Evolutionary conservation across 1,140 invertebrate genomes (phyloP).

Genomic region (Matsumurasca onukii): DNA sequence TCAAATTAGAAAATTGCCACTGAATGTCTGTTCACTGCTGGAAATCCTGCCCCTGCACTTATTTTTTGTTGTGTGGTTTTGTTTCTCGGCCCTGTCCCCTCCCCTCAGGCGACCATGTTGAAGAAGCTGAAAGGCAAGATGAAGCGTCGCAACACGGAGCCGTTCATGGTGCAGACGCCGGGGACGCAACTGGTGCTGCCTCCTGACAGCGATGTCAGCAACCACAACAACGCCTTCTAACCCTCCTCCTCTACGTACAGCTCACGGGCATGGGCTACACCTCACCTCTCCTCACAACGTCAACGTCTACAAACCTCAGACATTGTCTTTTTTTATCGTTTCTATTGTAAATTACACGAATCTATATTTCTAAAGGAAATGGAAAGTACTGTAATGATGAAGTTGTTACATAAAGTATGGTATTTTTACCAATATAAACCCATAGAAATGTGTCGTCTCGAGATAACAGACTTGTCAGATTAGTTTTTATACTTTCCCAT

Average conservation of each 20-base stretch:
- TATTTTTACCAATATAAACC: constrained; percentile 37
- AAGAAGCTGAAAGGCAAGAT: constrained; percentile 93
- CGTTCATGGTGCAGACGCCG: constrained; percentile 65
- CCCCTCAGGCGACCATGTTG: constrained; percentile 80
- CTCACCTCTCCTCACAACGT: neutral
- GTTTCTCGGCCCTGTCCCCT: constrained; percentile 32
- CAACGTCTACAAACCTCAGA: neutral
- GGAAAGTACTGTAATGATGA: constrained; percentile 39
- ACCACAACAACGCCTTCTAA: constrained; percentile 38
- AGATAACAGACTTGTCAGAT: constrained; percentile 1
- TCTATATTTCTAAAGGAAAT: constrained; percentile 28
- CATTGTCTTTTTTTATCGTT: constrained; percentile 24
- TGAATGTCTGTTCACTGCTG: no score
- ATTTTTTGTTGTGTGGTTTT: constrained; percentile 36
- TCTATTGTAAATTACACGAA: constrained; percentile 28
- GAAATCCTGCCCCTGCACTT: constrained; percentile 37
- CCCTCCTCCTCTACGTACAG: neutral
- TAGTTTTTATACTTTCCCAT: constrained; percentile 13
- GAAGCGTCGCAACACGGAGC: constrained; percentile 90
- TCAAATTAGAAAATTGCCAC: no score
- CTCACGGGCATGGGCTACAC: constrained; percentile 36
- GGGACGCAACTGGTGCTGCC: constrained; percentile 25
- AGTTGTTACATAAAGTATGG: constrained; percentile 40
- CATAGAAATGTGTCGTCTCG: constrained; percentile 28
- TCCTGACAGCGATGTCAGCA: constrained; percentile 19